Conservation (phyloP, 2,113 vertebrate species). For the Anolis sagrei region DNA sequence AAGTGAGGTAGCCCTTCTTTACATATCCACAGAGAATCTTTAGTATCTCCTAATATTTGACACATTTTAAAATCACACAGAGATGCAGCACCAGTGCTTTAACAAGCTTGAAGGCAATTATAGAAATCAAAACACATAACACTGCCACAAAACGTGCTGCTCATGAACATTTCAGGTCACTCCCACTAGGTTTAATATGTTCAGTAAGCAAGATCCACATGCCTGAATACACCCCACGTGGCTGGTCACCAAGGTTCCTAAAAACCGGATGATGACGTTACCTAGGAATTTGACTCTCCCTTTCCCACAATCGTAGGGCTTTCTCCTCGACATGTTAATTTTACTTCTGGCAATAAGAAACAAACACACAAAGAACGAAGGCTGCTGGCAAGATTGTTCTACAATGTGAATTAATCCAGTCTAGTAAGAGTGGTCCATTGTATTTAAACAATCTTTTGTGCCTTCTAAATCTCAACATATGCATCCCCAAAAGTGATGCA, state of each 20-base stretch:
- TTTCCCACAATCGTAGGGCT: too few species aligned
- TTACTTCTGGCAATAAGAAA: neutral
- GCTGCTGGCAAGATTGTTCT: neutral
- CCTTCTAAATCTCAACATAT: neutral
- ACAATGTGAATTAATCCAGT: neutral
- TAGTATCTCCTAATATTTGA: conserved; percentile 48
- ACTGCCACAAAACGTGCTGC: neutral
- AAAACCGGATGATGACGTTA: neutral
- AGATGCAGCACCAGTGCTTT: conserved; percentile 41
- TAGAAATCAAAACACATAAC: conserved; percentile 15
- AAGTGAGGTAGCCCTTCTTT: conserved; percentile 44
- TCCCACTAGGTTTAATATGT: conserved; percentile 28
- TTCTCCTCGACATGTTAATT: neutral
- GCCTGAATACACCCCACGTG: neutral
- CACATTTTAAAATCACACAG: conserved; percentile 49
- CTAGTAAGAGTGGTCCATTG: neutral
- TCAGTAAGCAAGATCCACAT: conserved; percentile 20
- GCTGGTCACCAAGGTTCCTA: neutral
- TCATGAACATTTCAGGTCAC: conserved; percentile 46
- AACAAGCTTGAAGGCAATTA: conserved; percentile 16
- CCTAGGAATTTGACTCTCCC: neutral
- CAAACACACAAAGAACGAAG: neutral
- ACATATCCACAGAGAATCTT: conserved; percentile 68
- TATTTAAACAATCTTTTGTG: neutral
- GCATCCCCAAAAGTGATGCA: neutral